Evolutionary conservation across 2,888 invertebrate species (phyloP).

Genomic region (Stenichneumon culpator): DNA sequence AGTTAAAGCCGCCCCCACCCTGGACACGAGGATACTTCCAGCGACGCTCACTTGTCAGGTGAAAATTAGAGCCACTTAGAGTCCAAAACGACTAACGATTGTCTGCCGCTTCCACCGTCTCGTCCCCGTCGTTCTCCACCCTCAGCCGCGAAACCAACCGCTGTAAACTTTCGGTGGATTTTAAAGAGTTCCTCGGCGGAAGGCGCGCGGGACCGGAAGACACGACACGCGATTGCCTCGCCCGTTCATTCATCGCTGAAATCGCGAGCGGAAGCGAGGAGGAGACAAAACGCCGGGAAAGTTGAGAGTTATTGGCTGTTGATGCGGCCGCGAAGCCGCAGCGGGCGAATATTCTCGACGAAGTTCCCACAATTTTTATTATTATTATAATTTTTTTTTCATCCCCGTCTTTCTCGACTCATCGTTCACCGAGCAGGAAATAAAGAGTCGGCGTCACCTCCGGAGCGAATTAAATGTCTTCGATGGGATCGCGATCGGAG

Average conservation of each 20-base stretch:
- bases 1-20: conserved; percentile 15
- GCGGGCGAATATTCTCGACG: not conserved
- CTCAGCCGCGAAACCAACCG: not conserved
- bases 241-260: conserved; percentile 4
- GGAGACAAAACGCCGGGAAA: not conserved
- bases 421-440: conserved; percentile 10
- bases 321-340: not conserved
- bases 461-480: conserved; percentile 29
- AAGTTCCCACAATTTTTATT: not conserved
- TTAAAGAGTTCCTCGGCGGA: conserved; percentile 41
- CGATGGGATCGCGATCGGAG: not conserved
- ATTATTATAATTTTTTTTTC: not conserved
- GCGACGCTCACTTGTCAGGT: conserved; percentile 59
- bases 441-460: conserved; percentile 4
- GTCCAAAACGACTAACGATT: conserved; percentile 51
- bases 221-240: conserved; percentile 47
- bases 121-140: not conserved
- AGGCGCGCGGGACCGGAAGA: conserved; percentile 30
- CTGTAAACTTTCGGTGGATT: conserved; percentile 51
- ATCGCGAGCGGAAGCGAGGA: conserved; percentile 15
- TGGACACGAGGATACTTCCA: conserved; percentile 9
- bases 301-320: conserved; percentile 8
- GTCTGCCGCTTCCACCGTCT: conserved; percentile 13
- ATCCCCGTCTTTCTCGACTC: not conserved
- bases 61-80: conserved; percentile 59